Percentiles rank a stretch among this genome's conserved stretches.
Conservation (phyloP, 2,113 vertebrate genomes). For the Phalacrocorax aristotelis region DNA sequence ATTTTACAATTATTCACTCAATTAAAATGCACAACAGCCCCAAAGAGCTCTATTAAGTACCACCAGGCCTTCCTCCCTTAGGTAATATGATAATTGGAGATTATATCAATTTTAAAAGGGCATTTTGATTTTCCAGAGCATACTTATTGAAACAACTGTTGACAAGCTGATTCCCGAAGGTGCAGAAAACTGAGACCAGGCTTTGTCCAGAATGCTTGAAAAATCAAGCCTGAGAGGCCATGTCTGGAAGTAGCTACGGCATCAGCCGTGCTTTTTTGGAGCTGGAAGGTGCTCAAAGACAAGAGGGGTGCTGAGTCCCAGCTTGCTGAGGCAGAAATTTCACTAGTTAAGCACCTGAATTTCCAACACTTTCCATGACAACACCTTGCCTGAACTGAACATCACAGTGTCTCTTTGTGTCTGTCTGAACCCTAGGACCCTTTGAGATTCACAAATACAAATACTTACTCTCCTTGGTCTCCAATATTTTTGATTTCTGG, state of each 20-base stretch:
- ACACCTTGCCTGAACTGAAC: background rate
- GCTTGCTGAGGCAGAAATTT: background rate
- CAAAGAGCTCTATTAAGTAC: slow-evolving; percentile 43
- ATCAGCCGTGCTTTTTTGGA: background rate
- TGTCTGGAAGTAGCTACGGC: background rate
- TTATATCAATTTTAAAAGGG: slow-evolving; percentile 48
- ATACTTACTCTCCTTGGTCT: background rate
- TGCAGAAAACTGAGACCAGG: background rate
- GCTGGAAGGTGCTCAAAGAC: background rate
- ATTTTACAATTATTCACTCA: slow-evolving; percentile 50
- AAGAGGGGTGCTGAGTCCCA: background rate
- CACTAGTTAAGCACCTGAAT: background rate
- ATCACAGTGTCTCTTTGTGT: background rate
- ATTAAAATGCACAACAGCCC: slow-evolving; percentile 61
- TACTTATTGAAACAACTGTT: background rate
- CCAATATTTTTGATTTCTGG: background rate
- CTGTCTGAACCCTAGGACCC: rapidly evolving
- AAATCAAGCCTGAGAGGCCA: background rate
- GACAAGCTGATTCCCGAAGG: background rate
- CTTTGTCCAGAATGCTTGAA: background rate
- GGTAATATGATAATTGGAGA: slow-evolving; percentile 47
- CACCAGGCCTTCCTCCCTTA: slow-evolving; percentile 44
- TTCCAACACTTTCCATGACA: background rate
- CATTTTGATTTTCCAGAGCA: background rate
- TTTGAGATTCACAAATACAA: background rate